phyloP scores from a whole-genome alignment of 2,888 invertebrate species.

The Quadriops clusia region DNA sequence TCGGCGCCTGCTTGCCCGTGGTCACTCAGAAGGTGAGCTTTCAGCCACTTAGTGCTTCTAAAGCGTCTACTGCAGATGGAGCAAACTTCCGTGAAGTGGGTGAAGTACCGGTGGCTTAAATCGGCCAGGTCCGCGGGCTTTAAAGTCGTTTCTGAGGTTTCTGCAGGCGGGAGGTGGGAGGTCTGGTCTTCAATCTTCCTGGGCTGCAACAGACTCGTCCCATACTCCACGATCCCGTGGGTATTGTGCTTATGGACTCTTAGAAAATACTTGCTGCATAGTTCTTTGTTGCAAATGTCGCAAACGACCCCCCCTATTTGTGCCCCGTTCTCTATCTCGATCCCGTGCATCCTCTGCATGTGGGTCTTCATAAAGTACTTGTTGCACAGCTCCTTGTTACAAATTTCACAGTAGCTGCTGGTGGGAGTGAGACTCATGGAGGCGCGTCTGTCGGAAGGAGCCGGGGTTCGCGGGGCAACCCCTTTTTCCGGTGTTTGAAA shows the following conservation, averaged over 20 bases:
- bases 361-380: conserved; percentile 99
- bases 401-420: conserved; percentile 91
- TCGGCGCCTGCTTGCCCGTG: conserved; percentile 61
- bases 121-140: conserved; percentile 46
- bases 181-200: conserved; percentile 34
- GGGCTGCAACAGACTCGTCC: conserved; percentile 37
- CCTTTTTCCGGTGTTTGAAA: conserved; percentile 39
- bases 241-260: conserved; percentile 96
- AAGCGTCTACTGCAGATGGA: conserved; percentile 79
- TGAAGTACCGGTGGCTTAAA: conserved; percentile 50
- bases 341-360: conserved; percentile 97
- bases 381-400: conserved; percentile 97
- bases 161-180: conserved; percentile 21
- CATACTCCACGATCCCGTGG: conserved; percentile 88
- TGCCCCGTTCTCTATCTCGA: conserved; percentile 84
- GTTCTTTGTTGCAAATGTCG: conserved; percentile 95
- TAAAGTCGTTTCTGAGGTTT: conserved; percentile 36
- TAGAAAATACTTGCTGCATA: conserved; percentile 95
- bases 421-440: conserved; percentile 55
- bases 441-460: conserved; percentile 41
- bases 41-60: conserved; percentile 77
- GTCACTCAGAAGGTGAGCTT: conserved; percentile 75
- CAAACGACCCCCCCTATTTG: conserved; percentile 90
- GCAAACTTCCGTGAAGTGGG: conserved; percentile 64
- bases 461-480: conserved; percentile 21